Evolutionary conservation across 2,113 vertebrate species (phyloP).

Genomic region (Phaethornis superciliosus): DNA sequence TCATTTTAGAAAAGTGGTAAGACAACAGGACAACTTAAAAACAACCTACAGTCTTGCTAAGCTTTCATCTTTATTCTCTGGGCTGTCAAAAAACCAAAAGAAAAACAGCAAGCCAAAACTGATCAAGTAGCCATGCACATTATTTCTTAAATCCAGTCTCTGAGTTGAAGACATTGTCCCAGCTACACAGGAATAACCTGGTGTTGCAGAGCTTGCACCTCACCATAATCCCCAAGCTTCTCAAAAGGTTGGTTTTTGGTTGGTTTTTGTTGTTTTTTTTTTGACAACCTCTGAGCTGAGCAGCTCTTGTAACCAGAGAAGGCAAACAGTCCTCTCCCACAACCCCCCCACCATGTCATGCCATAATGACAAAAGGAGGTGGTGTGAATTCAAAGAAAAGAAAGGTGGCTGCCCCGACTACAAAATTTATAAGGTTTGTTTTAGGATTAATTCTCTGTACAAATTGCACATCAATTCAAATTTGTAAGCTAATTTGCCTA

Average conservation of each 20-base stretch:
- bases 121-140: neutral
- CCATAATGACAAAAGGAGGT: neutral
- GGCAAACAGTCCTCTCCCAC: neutral
- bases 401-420: neutral
- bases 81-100: neutral
- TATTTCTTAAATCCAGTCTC: neutral
- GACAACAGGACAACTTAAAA: neutral
- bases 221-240: neutral
- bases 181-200: neutral
- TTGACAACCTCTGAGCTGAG: neutral
- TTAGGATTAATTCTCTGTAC: neutral
- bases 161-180: neutral
- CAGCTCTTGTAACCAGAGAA: neutral
- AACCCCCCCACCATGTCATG: accelerated
- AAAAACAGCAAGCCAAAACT: neutral
- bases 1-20: neutral
- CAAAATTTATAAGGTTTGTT: neutral
- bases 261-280: neutral
- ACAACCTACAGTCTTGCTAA: neutral
- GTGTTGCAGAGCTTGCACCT: neutral
- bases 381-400: neutral
- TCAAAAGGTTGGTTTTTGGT: neutral
- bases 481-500: conserved; percentile 4
- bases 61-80: neutral
- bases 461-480: conserved; percentile 2